phyloP scores from a whole-genome alignment of 2,888 invertebrate genomes.

The Arctia plantaginis region DNA sequence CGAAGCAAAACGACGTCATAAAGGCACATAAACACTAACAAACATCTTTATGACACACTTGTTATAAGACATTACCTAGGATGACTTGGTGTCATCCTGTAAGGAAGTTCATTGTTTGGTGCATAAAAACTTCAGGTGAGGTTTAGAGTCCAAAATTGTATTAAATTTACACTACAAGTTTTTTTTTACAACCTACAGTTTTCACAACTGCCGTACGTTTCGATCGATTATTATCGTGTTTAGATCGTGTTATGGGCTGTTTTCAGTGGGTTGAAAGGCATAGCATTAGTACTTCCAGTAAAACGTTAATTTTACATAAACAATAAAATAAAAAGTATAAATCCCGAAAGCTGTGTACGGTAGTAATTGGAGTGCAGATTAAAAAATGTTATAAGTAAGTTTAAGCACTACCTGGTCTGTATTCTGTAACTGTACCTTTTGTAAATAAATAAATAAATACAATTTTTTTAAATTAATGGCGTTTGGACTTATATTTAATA shows the following conservation, averaged over 20 bases:
- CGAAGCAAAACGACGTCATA: neutral
- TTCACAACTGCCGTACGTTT: neutral
- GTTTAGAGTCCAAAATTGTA: neutral
- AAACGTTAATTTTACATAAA: neutral
- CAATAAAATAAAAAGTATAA: too few relatives aligned
- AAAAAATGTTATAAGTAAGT: too few relatives aligned
- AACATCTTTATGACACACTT: neutral
- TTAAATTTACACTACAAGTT: neutral
- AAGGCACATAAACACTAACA: neutral
- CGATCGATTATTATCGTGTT: too few relatives aligned
- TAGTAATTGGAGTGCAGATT: too few relatives aligned
- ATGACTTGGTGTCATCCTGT: neutral
- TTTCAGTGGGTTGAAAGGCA: neutral
- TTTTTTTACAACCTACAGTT: neutral
- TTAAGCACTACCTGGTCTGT: too few relatives aligned
- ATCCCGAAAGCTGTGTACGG: too few relatives aligned
- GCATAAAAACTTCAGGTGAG: neutral
- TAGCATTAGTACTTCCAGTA: neutral
- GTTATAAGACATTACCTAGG: neutral
- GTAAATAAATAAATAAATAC: too few relatives aligned
- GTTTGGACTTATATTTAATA: neutral
- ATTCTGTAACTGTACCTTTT: too few relatives aligned
- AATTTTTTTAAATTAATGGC: neutral
- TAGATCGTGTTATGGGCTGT: neutral
- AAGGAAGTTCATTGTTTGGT: neutral